Base-by-base conservation (phyloP, 2,888 invertebrate species). In the Lithophane ornitopus region DNA sequence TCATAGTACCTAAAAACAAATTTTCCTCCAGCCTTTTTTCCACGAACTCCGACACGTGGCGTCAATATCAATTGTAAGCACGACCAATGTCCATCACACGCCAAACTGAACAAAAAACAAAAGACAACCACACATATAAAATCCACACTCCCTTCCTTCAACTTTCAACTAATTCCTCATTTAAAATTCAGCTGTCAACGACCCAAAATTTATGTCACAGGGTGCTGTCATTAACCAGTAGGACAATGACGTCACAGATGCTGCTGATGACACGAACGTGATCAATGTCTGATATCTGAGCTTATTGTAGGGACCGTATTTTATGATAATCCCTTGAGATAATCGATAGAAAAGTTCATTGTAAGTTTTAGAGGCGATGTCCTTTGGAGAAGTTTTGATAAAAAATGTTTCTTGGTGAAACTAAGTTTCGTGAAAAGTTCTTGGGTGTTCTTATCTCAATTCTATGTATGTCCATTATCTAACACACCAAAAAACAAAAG, bases 301-400 rank as follows among this genome's bases (percentile, higher is more conserved):
- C 78, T 59, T 74, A 74, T 12, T 63, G 39, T 62, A 72, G n/a
- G 4, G 22, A 41, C 67, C 54, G 44, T 74, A 63, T 71, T 87
- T 85, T 87, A 81, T 69, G 58, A 67, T 76, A 85, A 85, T 58
- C 44, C 26, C 28, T 44, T 11, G 52, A 44, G 62, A 84, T 84
- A 80, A 67, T 81, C 58, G 72, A 41, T 28, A 58, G 34, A 58
- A 69, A 28, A 41, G 28, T 39, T 68, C 44, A 4, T 67, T 59
- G 12, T 14, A 69, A 77, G 78, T 77, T 69, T 63, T 16, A 3
- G 14, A n/a, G 16, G 34, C 14, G 52, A 22, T 41, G 54, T 56
- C 41, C 63, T 81, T 74, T 58, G 19, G 7, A n/a, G 11, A 63
- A 63, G 62, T 74, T 74, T 74, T 22, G 41, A 19, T 44, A 49